Base-by-base conservation (phyloP, 2,797 vertebrate species). In the Lepus oiostolus region DNA sequence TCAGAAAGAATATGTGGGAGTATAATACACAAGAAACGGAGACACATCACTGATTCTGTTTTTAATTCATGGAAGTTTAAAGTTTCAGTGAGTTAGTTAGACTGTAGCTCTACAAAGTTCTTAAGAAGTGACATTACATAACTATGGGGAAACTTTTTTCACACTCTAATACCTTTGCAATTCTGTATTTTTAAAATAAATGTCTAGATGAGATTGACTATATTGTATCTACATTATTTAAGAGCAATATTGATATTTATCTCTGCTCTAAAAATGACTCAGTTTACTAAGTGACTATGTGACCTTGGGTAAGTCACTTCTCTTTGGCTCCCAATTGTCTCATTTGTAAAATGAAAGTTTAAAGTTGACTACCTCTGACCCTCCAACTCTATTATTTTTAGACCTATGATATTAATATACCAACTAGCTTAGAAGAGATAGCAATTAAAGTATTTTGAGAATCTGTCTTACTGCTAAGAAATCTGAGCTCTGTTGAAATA, bases 121-220 rank as follows among this genome's bases (percentile, higher is more conserved):
- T 67, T 72, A 79, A 71, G 24, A 17, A 79, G 83, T 38, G 67
- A 28, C 35, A n/a, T 16, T 50, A 67, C 0, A 14, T 13, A 88
- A 92, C 10, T 67, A 14, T 62, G 5, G 81, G 14, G 50, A 70
- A 92, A 80, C 68, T 21, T 54, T 72, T 94, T 75, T 93, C 77
- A 89, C 80, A 68, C 67, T 82, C 71, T 70, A 95, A 58, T 54
- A 87, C 63, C 88, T 75, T 87, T 26, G 17, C 82, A 71, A 93
- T 21, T 86, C 62, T 38, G 65, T 63, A 62, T 91, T 90, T 94
- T 95, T 38, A 72, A 95, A 95, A 95, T 68, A 67, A 95, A 70
- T 68, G 81, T 94, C 95, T 85, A 91, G 16, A 76, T 32, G 22
- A 30, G 47, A 93, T 30, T 81, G n/a, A 16, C 16, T 71, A 92